Conservation (phyloP, 2,888 invertebrate genomes). For the Neoascia interrupta region DNA sequence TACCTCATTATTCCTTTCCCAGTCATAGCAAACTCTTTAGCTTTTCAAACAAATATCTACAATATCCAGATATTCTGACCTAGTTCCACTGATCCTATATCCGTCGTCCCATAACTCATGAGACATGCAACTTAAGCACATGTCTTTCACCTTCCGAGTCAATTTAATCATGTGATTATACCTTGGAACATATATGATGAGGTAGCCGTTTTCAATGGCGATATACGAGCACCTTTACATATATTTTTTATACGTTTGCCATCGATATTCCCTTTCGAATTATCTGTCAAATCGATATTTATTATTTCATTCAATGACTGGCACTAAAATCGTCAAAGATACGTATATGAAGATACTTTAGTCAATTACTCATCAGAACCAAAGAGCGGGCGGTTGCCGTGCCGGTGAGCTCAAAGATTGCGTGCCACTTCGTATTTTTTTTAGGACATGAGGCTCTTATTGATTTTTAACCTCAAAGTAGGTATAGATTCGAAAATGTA, state of each 20-base stretch:
- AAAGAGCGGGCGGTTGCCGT: conserved; percentile 1
- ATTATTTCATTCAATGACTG: conserved; percentile 13
- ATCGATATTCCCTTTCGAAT: conserved; percentile 14
- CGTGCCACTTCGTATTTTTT: conserved; percentile 33
- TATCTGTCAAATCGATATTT: conserved; percentile 51
- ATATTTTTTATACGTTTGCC: no score
- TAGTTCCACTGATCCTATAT: neutral
- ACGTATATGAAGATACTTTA: conserved; percentile 13
- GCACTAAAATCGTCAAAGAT: conserved; percentile 36
- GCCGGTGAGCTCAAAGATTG: conserved; percentile 27
- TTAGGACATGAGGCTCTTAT: conserved; percentile 40
- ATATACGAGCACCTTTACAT: no score
- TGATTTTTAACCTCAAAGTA: conserved; percentile 54
- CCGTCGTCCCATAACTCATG: conserved; percentile 16
- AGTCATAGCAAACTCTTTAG: no score
- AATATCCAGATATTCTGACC: no score
- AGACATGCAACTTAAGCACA: conserved; percentile 47
- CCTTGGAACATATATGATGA: neutral
- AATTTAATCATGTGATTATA: conserved; percentile 42
- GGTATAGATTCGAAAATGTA: conserved; percentile 28
- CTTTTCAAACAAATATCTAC: no score
- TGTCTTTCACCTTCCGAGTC: conserved; percentile 29
- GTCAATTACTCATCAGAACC: conserved; percentile 48
- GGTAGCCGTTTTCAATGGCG: neutral
- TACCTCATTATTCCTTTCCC: no score